Evolutionary conservation across 2,113 vertebrate genomes (phyloP), one percentile per base, ranked within the genome.

Genomic region (Ameiurus melas): DNA sequence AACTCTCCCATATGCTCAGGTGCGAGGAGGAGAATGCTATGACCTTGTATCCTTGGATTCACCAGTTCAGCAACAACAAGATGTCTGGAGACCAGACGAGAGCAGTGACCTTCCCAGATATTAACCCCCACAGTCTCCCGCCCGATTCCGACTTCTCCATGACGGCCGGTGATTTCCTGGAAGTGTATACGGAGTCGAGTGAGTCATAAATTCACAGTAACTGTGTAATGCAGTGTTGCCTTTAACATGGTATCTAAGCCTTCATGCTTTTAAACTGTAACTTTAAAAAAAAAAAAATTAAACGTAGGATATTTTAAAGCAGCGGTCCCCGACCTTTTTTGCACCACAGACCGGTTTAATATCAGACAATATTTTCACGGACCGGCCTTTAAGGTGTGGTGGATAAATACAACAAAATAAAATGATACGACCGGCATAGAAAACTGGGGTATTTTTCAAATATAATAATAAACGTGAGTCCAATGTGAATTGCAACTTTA

Each of bases 21-120:
- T 99, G 98, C 95, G 97, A 97, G 92, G 93, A 96, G 92, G 94
- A 97, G 92, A 99, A 99, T 90, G 95, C 96, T 86, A 94, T 96
- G 93, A 98, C 97, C 86, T 94, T 99, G 94, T 99, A 99, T 93
- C 98, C 98, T 60, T 99, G 98, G 98, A 97, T 99, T 92, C 98
- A 99, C 95, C 98, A 99, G 91, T 99, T 99, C 94, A 99, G 98
- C 94, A 99, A 99, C 96, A 99, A 99, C 93, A 97, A 97, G 94
- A 97, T 93, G 93, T 97, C 97, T 73, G 95, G 96, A 66, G 98
- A 99, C 96, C 98, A 99, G 92, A 98, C 96, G 84, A 96, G 98
- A 90, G 95, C 97, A 4, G 94, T 99, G 93, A 94, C 95, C 92
- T 99, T 99, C 89, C 98, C 98, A 77, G 98, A 99, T 92, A 95